phyloP scores from a whole-genome alignment of 2,888 invertebrate species.

The Eumerus sabulonum region DNA sequence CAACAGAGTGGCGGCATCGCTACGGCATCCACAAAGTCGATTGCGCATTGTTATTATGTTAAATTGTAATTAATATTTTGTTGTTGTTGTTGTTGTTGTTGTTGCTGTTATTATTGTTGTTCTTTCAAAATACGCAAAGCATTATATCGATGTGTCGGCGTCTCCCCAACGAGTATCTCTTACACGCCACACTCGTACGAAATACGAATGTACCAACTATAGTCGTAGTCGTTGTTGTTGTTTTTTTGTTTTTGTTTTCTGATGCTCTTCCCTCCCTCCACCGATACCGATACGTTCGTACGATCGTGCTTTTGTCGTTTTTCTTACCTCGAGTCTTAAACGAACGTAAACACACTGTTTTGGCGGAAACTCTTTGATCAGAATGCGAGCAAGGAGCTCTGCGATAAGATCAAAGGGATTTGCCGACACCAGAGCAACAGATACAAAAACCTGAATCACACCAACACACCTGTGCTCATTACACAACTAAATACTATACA shows the following conservation, averaged over 20 bases:
- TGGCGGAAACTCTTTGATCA: constrained; percentile 80
- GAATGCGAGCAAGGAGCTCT: constrained; percentile 79
- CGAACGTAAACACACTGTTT: constrained; percentile 73
- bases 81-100: not conserved
- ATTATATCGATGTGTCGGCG: constrained; percentile 58
- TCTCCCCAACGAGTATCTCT: constrained; percentile 45
- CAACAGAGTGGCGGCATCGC: constrained; percentile 43
- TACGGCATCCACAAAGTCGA: constrained; percentile 31
- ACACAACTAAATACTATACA: constrained; percentile 48
- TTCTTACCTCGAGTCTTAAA: constrained; percentile 69
- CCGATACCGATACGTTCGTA: too few relatives aligned
- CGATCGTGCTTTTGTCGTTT: too few relatives aligned
- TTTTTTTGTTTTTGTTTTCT: constrained; percentile 56
- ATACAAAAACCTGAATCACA: constrained; percentile 58
- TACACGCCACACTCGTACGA: constrained; percentile 9
- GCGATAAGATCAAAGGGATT: constrained; percentile 79
- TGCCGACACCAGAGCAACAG: constrained; percentile 73
- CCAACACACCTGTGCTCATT: too few relatives aligned
- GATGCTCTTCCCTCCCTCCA: constrained; percentile 65
- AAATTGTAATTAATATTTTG: constrained; percentile 64
- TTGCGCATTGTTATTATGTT: constrained; percentile 67
- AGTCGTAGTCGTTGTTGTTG: constrained; percentile 33
- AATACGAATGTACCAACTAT: constrained; percentile 30
- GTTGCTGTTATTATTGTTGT: not conserved
- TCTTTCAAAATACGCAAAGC: constrained; percentile 37